Evolutionary conservation across 2,888 invertebrate genomes (phyloP).

Genomic region (Caenorhabditis wallacei): DNA sequence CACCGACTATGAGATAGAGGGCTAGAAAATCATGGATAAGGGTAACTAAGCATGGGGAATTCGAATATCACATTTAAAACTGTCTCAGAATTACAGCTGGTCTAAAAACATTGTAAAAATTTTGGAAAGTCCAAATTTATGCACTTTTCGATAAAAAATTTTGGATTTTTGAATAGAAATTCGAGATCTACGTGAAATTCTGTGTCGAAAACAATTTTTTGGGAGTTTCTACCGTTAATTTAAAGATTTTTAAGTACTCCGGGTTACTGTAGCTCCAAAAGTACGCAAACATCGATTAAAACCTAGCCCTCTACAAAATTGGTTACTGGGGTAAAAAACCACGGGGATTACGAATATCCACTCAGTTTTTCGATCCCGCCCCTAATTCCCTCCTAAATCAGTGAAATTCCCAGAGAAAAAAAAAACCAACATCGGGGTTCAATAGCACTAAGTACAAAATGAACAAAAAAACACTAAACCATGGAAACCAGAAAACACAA

Average conservation of each 20-base stretch:
- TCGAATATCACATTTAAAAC: neutral
- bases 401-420: too few species aligned
- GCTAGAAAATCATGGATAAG: neutral
- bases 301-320: neutral
- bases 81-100: neutral
- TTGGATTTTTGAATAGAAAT: neutral
- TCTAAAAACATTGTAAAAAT: neutral
- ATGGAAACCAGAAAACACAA: neutral
- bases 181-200: neutral
- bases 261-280: slow-evolving; percentile 21
- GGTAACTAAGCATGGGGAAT: neutral
- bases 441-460: neutral
- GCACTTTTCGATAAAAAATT: neutral
- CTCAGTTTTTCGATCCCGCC: neutral
- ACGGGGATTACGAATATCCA: neutral
- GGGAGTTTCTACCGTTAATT: neutral
- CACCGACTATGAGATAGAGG: neutral
- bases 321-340: neutral
- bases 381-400: too few species aligned
- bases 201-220: neutral
- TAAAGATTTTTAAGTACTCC: neutral
- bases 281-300: slow-evolving; percentile 22
- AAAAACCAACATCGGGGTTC: too few species aligned
- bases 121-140: neutral
- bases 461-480: neutral